Base-by-base conservation (phyloP, 2,113 vertebrate species). In the Miniopterus natalensis region DNA sequence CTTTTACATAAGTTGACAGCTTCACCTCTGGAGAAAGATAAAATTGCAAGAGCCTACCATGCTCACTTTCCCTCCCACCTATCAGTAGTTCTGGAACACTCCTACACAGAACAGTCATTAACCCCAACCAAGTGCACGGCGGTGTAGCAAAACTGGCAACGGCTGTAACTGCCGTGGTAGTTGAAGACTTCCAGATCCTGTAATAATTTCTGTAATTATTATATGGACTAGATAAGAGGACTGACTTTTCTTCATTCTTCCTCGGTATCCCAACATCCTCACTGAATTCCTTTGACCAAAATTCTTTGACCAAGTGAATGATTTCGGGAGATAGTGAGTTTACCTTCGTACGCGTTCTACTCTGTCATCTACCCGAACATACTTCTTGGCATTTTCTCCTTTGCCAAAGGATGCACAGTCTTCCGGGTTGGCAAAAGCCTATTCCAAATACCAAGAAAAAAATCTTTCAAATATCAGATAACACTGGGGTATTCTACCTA, bases 271-370 rank as follows among this genome's bases (percentile, higher is more conserved):
- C 25, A 31, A 53, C 7, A 42, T 51, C 65, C 40, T 81, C 18
- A 8, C 55, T 42, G 27, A 89, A 75, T 10, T 79, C 36, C 59
- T 15, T 36, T 36, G n/a, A 31, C 8, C 59, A 59, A n/a, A 85
- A 63, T 61, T 61, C 14, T 71, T 70, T 23, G 6, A 31, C 63
- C 71, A 70, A 59, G 31, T 1, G 45, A 85, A 36, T 21, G 6
- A 92, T 49, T 88, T 61, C 21, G 77, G 55, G 74, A 91, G 7
- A 79, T 9, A 40, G 9, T 6, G 5, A 4, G 31, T 25, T 97
- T 98, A 99, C 99, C 99, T 99, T 88, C 99, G 98, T 0, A 98
- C 98, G 2, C 99, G 98, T 81, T 99, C 99, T 0, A 99, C 99
- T 21, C 97, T 98, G 6, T 97, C 66, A 94, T 99, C 99, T 12